Evolutionary conservation across 1,140 invertebrate genomes (phyloP).

Genomic region (Magallana gigas): DNA sequence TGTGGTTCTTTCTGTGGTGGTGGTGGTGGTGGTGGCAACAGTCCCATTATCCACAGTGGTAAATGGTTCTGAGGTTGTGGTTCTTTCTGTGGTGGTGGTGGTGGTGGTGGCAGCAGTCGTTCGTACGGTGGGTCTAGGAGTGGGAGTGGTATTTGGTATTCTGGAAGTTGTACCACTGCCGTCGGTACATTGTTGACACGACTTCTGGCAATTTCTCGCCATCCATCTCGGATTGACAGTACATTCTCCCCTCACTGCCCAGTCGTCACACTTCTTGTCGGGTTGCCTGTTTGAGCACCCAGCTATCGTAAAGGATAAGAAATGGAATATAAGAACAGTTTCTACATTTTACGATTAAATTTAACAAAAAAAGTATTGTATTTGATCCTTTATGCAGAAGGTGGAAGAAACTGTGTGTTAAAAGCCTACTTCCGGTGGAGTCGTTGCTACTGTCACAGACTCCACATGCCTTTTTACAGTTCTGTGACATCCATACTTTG

Average conservation of each 20-base stretch:
- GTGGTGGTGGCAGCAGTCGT: not conserved
- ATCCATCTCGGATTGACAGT: slow-evolving; percentile 68
- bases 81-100: too few relatives aligned
- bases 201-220: slow-evolving; percentile 66
- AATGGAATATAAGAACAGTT: too few relatives aligned
- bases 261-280: slow-evolving; percentile 63
- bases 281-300: not conserved
- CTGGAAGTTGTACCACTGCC: slow-evolving; percentile 48
- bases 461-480: slow-evolving; percentile 70
- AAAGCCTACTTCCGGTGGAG: not conserved
- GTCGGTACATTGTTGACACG: slow-evolving; percentile 67
- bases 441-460: slow-evolving; percentile 55
- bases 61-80: not conserved
- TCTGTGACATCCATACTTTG: slow-evolving; percentile 67
- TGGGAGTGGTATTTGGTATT: not conserved
- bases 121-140: too few relatives aligned
- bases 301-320: not conserved
- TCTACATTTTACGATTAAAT: too few relatives aligned
- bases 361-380: too few relatives aligned
- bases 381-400: too few relatives aligned
- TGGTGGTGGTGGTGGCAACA: not conserved
- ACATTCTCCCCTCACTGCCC: slow-evolving; percentile 69
- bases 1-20: not conserved
- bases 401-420: too few relatives aligned
- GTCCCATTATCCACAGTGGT: not conserved